These are phyloP conservation scores for Stenolophus ochropezus DNA, from an alignment of 2,888 invertebrate species.

Conservation along the genomic window DNA sequence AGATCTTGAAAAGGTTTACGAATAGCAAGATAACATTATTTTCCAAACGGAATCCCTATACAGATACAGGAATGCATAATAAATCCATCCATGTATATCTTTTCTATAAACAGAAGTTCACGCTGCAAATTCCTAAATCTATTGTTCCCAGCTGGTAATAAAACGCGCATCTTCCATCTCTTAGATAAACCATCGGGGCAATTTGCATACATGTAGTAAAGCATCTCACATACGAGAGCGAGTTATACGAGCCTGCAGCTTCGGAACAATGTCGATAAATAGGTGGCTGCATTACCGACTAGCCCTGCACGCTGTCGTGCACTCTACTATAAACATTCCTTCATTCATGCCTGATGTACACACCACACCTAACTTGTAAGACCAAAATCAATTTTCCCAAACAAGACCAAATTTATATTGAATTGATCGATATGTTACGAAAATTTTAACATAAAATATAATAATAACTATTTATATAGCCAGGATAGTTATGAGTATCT, in stretches of 20 bases:
- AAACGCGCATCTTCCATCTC: neutral
- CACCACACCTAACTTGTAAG: neutral
- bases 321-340: slow-evolving; percentile 10
- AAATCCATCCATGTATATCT: no score
- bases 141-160: neutral
- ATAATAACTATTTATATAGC: no score
- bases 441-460: no score
- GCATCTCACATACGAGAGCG: neutral
- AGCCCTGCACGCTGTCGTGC: slow-evolving; percentile 5
- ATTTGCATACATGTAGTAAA: neutral
- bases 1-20: no score
- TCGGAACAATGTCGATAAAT: slow-evolving; percentile 35
- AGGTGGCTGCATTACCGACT: slow-evolving; percentile 25
- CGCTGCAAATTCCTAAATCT: neutral
- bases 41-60: no score
- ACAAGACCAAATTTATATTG: neutral
- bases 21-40: no score
- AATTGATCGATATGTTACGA: neutral
- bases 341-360: neutral
- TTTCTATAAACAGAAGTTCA: neutral
- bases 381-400: no score
- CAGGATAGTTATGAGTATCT: no score
- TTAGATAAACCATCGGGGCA: neutral
- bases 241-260: neutral
- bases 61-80: no score